Evolutionary conservation across 2,113 vertebrate genomes (phyloP), one percentile per base, ranked within the genome.

Genomic region (Chloropsis hardwickii): DNA sequence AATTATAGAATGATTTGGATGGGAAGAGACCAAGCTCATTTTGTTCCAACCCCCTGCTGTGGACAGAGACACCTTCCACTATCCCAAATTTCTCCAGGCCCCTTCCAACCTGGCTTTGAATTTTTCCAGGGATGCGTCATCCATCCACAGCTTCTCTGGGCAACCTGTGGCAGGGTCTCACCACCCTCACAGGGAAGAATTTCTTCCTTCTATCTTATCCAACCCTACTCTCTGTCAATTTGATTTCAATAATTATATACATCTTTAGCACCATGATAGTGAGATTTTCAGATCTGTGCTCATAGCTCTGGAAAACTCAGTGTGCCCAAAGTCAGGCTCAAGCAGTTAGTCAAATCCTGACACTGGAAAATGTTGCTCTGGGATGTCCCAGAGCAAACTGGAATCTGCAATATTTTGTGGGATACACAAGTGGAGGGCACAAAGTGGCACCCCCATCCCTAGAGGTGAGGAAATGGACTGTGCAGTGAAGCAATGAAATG

Each of bases 401-500:
- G 27, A n/a, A 53, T 70, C 48, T 83, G 17, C 0, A 2, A 14
- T 27, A 60, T 45, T 65, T 85, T 76, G 48, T 39, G 28, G 31
- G 12, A 64, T 33, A 10, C 2, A 5, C 12, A 42, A n/a, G 2
- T 14, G 21, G 37, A 81, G 6, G 27, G 18, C n/a, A 48, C 37
- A 28, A 76, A 67, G 20, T 6, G 10, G 12, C 40, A 90, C 25
- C 48, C 56, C 56, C 3, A 1, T 57, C 12, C 31, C 39, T 78
- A 27, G 1, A 5, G 11, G 17, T 14, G 66, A 79, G n/a, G 28
- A 79, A 76, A 51, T 0, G 1, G 35, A 10, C 19, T 37, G 17
- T 2, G 0, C 3, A 3, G 42, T 22, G 14, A 56, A 73, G 22
- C 1, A 33, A n/a, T 7, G 35, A 6, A 44, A 20, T 1, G 3